Base-by-base conservation (phyloP, 2,113 vertebrate genomes). In the Shinisaurus crocodilurus region DNA sequence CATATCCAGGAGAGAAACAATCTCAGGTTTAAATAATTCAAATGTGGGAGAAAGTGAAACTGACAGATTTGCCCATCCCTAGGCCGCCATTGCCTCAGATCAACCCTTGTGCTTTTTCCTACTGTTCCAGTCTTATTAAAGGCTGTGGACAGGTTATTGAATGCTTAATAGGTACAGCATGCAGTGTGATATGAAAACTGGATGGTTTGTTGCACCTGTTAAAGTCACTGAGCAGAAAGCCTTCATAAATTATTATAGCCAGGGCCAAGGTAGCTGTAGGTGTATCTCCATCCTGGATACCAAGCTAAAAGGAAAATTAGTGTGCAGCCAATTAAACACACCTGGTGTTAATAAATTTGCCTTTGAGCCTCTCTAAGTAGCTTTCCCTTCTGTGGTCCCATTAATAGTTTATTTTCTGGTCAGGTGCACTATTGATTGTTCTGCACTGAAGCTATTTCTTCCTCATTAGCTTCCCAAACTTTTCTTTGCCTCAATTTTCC, bases 401-500 rank as follows among this genome's bases (percentile, higher is more conserved):
- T 95, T 97, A 96, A 93, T 88, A 94, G 85, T 96, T 96, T 95
- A 93, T 97, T 97, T 97, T 97, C 96, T 94, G 92, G 92, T 96
- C 93, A 97, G 93, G 90, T 94, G 82, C 89, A 92, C 87, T 96
- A 97, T 96, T 94, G 97, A 98, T 96, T 94, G 4, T 94, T 96
- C 94, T 94, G 57, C 77, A 92, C 89, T 91, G 93, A 96, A 97
- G 87, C 92, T 94, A 93, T 94, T 95, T 96, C 92, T 97, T 93
- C 84, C 95, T 97, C 92, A 96, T 97, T 97, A 97, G 91, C 95
- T 97, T 97, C 95, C 93, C 90, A 97, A 97, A 97, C 94, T 97
- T 97, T 96, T 95, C 87, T 88, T 95, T 95, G 65, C 90, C 69
- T 96, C 94, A 95, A n/a, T 97, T 97, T 97, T 97, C 88, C 85